Evolutionary conservation across 1,140 invertebrate genomes (phyloP).

Genomic region (Lethrus apterus): DNA sequence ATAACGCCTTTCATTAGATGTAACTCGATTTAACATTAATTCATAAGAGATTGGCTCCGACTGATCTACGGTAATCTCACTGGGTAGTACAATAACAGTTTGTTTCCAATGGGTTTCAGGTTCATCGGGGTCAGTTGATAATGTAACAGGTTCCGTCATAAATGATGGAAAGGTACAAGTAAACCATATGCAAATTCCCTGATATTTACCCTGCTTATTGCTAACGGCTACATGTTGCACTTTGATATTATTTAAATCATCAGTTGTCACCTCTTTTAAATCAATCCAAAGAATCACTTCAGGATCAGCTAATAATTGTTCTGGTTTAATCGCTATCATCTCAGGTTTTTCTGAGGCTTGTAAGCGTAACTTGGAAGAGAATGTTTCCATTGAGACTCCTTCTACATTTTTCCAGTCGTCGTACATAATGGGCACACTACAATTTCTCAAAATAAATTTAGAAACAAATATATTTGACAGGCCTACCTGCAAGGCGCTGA

Average conservation of each 20-base stretch:
- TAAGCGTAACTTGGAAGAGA: constrained; percentile 45
- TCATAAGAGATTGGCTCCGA: constrained; percentile 61
- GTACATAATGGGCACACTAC: constrained; percentile 54
- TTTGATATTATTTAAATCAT: constrained; percentile 44
- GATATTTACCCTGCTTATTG: constrained; percentile 54
- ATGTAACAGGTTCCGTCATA: constrained; percentile 42
- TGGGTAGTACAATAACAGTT: constrained; percentile 73
- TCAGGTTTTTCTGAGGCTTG: constrained; percentile 44
- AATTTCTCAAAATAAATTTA: constrained; percentile 17
- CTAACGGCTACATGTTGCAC: constrained; percentile 44
- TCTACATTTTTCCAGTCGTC: constrained; percentile 51
- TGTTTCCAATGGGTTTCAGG: constrained; percentile 95
- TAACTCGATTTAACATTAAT: constrained; percentile 49
- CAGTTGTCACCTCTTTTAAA: constrained; percentile 44
- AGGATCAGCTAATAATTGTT: constrained; percentile 48
- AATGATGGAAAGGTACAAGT: constrained; percentile 47
- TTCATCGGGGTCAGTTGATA: constrained; percentile 68
- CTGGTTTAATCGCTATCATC: constrained; percentile 41
- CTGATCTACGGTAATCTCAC: constrained; percentile 46
- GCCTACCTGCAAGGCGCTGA: constrained; percentile 57
- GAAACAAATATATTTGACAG: background rate
- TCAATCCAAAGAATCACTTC: constrained; percentile 52
- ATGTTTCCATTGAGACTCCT: constrained; percentile 49
- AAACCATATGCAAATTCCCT: constrained; percentile 67
- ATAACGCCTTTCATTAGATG: constrained; percentile 50